Conservation (phyloP, 2,113 vertebrate genomes). For the Rhineura floridana region DNA sequence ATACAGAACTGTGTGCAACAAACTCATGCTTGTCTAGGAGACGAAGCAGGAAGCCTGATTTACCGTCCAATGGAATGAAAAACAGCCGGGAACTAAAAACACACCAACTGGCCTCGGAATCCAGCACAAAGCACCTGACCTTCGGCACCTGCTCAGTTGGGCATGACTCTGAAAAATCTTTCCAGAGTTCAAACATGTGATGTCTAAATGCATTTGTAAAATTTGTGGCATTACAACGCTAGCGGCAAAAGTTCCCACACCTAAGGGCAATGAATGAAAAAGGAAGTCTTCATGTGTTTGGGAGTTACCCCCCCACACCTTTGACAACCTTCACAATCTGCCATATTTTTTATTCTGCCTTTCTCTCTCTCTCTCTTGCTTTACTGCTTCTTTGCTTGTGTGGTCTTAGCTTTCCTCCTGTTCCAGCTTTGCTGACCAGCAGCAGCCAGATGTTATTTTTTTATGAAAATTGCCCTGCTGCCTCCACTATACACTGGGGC, state of each 20-base stretch:
- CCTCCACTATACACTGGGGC: too few relatives aligned
- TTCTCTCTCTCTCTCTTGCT: too few relatives aligned
- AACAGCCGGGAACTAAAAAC: conserved; percentile 37
- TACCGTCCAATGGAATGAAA: conserved; percentile 43
- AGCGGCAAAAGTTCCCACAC: background rate
- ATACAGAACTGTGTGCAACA: conserved; percentile 5
- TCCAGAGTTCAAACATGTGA: conserved; percentile 29
- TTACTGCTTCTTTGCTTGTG: too few relatives aligned
- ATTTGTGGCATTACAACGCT: background rate
- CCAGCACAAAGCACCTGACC: conserved; percentile 39
- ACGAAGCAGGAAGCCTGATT: conserved; percentile 42
- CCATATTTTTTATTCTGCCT: too few relatives aligned
- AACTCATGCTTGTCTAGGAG: conserved; percentile 8
- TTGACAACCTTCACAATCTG: background rate
- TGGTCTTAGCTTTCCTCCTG: too few relatives aligned
- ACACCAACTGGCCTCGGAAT: conserved; percentile 22
- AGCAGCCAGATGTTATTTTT: too few relatives aligned
- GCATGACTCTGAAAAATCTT: conserved; percentile 50
- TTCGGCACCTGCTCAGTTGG: conserved; percentile 53
- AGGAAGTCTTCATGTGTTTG: background rate
- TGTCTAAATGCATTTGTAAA: conserved; percentile 15
- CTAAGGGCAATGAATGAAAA: background rate
- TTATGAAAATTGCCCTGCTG: too few relatives aligned
- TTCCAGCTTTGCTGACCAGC: too few relatives aligned
- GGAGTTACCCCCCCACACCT: too few relatives aligned